A percentile compares a stretch with the other conserved stretches of the same genome.
These are phyloP conservation scores for Cotesia vestalis DNA, from an alignment of 1,140 invertebrate genomes.

Conservation along the genomic window DNA sequence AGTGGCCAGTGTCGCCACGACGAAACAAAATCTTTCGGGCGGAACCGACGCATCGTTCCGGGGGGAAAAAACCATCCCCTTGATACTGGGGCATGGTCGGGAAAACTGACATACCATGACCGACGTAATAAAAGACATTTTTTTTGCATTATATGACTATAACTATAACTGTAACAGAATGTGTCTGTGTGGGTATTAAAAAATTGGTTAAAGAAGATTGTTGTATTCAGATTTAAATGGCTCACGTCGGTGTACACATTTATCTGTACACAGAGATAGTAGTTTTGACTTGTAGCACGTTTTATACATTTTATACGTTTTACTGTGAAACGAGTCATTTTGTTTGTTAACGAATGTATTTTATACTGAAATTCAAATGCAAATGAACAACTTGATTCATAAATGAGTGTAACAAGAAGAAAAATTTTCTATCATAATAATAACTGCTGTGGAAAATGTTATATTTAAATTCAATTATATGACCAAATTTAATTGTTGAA, in stretches of 20 bases:
- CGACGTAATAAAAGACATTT: constrained; percentile 10
- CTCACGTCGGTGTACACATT: neutral
- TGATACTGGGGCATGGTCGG: constrained; percentile 2
- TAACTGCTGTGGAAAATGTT: neutral
- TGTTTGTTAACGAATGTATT: constrained; percentile 20
- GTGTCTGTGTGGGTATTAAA: neutral
- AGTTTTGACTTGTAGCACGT: constrained; percentile 19
- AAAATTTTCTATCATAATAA: neutral
- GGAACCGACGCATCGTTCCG: constrained; percentile 41
- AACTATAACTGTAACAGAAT: neutral
- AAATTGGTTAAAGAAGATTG: constrained; percentile 1
- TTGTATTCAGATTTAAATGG: constrained; percentile 21
- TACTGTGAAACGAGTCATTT: constrained; percentile 17
- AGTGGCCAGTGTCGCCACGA: constrained; percentile 43
- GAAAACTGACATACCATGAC: constrained; percentile 3
- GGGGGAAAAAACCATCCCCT: constrained; percentile 46
- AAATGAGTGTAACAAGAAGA: neutral
- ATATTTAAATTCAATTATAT: neutral
- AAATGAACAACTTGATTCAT: neutral
- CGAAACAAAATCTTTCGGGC: constrained; percentile 49
- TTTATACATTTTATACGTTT: constrained; percentile 9
- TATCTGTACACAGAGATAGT: neutral
- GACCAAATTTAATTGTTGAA: too few species aligned
- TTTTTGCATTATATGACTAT: constrained; percentile 5
- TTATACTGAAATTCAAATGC: constrained; percentile 6